phyloP scores from a whole-genome alignment of 2,797 vertebrate species.

The Netta rufina region DNA sequence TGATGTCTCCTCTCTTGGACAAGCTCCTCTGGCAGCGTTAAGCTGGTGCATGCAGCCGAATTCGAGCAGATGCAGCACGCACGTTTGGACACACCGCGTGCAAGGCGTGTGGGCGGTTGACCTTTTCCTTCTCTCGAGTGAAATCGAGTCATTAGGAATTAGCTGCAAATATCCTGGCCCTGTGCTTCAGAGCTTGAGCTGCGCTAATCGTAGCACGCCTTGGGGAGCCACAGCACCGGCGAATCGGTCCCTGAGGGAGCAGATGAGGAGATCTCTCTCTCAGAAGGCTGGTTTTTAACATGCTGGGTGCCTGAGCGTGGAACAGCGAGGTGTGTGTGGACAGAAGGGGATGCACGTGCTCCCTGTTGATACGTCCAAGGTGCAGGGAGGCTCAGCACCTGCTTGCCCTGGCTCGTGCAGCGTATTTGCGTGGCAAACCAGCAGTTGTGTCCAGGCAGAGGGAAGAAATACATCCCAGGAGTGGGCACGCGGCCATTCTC shows the following conservation, averaged over 20 bases:
- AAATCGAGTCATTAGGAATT: constrained; percentile 34
- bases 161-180: background rate
- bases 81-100: background rate
- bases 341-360: background rate
- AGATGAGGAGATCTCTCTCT: constrained; percentile 16
- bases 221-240: background rate
- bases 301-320: background rate
- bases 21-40: too few species aligned
- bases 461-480: background rate
- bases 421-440: background rate
- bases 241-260: background rate
- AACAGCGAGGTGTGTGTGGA: background rate
- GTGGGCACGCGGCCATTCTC: background rate
- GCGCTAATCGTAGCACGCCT: background rate
- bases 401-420: background rate
- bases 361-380: background rate
- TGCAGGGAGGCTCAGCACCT: background rate
- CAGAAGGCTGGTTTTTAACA: background rate
- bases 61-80: background rate
- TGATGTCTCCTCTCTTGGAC: background rate
- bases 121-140: constrained; percentile 48
- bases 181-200: background rate
- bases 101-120: fast-evolving
- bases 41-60: background rate
- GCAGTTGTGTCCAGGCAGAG: background rate